Base-by-base conservation (phyloP, 1,140 invertebrate genomes). In the Teleopsis dalmanni region DNA sequence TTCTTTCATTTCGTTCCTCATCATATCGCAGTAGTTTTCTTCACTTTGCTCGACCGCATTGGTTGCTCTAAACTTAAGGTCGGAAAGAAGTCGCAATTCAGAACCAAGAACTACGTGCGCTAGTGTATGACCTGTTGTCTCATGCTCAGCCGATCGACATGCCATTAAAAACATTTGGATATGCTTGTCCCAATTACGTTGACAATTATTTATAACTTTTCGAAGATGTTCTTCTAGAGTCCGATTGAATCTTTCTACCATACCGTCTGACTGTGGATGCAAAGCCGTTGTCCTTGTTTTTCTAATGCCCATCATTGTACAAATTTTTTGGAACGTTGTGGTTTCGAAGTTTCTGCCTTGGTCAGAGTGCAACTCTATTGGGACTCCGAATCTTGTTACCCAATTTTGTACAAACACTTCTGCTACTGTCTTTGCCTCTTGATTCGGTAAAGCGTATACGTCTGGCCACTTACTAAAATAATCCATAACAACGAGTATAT, bases 381-480 rank as follows among this genome's bases (percentile, higher is more conserved):
- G 10, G 61, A 54, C 9, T 72, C 72, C 53, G 57, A 67, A 16
- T 57, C 53, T 1, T 14, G 18, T 18, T 4, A 47, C 5, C 33
- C 18, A 36, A 45, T 70, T 50, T 22, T 59, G 44, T 3, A 73
- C 56, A 21, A 73, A 51, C 4, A 52, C 51, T 16, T 62, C 48
- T 2, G 64, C 72, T 9, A 72, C 48, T 1, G 62, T 71, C n/a
- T 38, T 33, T 0, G 67, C 63, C 50, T 64, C 57, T 52, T 72
- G 61, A 50, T 74, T 59, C n/a, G 61, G 58, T 13, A 72, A 53
- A 3, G 63, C 50, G 45, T 59, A 63, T 13, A 53, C 57, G 51
- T 71, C 66, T 6, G 58, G 48, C 57, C 60, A 74, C 48, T 70
- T 75, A 13, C 57, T 73, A 50, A 74, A 75, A 47, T 64, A 60